Conservation (phyloP, 2,113 vertebrate species). For the Podarcis muralis region DNA sequence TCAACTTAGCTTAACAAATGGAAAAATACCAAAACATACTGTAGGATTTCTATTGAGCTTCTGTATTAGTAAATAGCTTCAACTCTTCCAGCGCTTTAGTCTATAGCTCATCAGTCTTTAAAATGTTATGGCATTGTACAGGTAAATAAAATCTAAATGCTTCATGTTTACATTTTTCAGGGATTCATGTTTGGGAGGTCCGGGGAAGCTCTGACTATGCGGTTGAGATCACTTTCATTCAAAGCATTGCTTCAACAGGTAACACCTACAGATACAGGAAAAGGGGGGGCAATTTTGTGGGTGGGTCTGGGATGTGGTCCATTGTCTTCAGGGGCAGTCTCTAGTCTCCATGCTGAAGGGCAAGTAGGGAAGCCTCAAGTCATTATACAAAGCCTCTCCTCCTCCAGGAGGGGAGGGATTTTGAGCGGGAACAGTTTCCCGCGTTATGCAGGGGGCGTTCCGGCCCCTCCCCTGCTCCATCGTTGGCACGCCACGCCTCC, state of each 20-base stretch:
- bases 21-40: not conserved
- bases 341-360: not conserved
- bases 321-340: not conserved
- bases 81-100: too few relatives aligned
- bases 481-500: too few relatives aligned
- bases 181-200: slow-evolving; percentile 81
- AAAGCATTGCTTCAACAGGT: slow-evolving; percentile 78
- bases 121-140: not conserved
- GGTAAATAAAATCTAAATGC: not conserved
- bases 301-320: not conserved
- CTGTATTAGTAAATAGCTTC: not conserved
- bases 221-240: slow-evolving; percentile 75
- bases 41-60: not conserved
- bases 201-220: slow-evolving; percentile 74
- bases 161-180: slow-evolving; percentile 45
- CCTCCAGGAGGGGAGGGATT: too few relatives aligned
- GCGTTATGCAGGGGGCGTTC: too few relatives aligned
- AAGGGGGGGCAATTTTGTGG: not conserved
- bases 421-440: too few relatives aligned
- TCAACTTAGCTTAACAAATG: not conserved
- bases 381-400: not conserved
- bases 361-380: not conserved
- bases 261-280: not conserved
- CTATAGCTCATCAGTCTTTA: not conserved
- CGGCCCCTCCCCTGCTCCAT: too few relatives aligned